Evolutionary conservation across 1,140 invertebrate genomes (phyloP), one percentile per base, ranked within the genome.

Genomic region (Popillia japonica): DNA sequence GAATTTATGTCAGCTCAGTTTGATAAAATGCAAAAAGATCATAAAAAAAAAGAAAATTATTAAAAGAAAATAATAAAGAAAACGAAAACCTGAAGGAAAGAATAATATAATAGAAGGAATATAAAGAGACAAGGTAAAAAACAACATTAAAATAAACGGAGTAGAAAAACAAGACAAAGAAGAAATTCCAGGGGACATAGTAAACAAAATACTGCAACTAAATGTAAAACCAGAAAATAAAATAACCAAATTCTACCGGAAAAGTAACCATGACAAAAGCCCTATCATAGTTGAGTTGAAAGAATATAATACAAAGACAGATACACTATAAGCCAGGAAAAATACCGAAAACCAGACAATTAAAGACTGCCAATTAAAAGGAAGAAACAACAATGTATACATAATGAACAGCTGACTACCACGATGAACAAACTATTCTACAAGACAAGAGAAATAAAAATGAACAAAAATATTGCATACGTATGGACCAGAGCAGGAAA

Each of bases 391-490:
- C 17, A 59, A 7, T 59, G n/a, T 59, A n/a, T n/a, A n/a, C n/a
- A n/a, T n/a, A 20, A 59, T 20, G 55, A 59, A 14, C n/a, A 59
- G n/a, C 17, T 14, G 6, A 8, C 55, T 7, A 59, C 6, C 55
- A 59, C 55, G 6, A 59, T 59, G 55, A 59, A 20, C n/a, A 59
- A n/a, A n/a, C n/a, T n/a, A n/a, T n/a, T n/a, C n/a, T n/a, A n/a
- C n/a, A n/a, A n/a, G n/a, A n/a, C n/a, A 59, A 59, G 55, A 59
- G 55, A 59, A 59, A 7, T 59, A 59, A 59, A 59, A 59, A 59
- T 7, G 55, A 59, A 59, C n/a, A 59, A 59, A 59, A 59, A 59
- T 6, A 59, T 59, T 14, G 55, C 55, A 59, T 59, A 20, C 55
- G 55, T 6, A 59, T 59, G 55, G 55, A 59, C 55, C 17, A 59